Conservation (phyloP, 2,888 invertebrate species). For the Oscheius sp. region DNA sequence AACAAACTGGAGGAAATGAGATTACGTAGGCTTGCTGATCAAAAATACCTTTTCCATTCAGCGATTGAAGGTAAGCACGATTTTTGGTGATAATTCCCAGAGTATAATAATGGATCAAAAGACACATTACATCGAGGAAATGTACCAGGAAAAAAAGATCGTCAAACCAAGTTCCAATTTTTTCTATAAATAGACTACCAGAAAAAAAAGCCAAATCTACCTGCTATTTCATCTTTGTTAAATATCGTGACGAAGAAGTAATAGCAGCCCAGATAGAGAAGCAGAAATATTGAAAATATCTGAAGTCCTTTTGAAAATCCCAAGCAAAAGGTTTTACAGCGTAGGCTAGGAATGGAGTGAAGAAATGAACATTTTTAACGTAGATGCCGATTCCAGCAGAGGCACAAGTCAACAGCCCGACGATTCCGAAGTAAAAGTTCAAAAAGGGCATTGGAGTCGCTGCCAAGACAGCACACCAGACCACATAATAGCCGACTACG, state of each 20-base stretch:
- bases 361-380: slow-evolving; percentile 30
- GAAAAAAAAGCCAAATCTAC: background rate
- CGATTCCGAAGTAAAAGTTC: slow-evolving; percentile 37
- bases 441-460: slow-evolving; percentile 37
- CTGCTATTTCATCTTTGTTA: slow-evolving; percentile 5
- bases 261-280: slow-evolving; percentile 51
- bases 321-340: slow-evolving; percentile 30
- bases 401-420: slow-evolving; percentile 29
- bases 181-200: slow-evolving; percentile 31
- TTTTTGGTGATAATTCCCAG: slow-evolving; percentile 43
- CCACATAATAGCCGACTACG: slow-evolving; percentile 38
- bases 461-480: slow-evolving; percentile 36
- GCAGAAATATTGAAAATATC: slow-evolving; percentile 46
- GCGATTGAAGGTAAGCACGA: slow-evolving; percentile 27
- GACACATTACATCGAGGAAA: slow-evolving; percentile 39
- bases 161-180: slow-evolving; percentile 41
- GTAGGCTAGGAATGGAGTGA: slow-evolving; percentile 40
- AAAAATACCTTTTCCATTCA: slow-evolving; percentile 18
- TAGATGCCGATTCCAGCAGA: slow-evolving; percentile 33
- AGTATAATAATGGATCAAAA: slow-evolving; percentile 40
- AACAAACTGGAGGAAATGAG: background rate
- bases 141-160: slow-evolving; percentile 46
- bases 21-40: slow-evolving; percentile 18
- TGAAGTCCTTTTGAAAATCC: slow-evolving; percentile 28
- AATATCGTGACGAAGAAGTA: slow-evolving; percentile 44